Conservation (phyloP, 2,113 vertebrate species). For the Osmerus eperlanus region DNA sequence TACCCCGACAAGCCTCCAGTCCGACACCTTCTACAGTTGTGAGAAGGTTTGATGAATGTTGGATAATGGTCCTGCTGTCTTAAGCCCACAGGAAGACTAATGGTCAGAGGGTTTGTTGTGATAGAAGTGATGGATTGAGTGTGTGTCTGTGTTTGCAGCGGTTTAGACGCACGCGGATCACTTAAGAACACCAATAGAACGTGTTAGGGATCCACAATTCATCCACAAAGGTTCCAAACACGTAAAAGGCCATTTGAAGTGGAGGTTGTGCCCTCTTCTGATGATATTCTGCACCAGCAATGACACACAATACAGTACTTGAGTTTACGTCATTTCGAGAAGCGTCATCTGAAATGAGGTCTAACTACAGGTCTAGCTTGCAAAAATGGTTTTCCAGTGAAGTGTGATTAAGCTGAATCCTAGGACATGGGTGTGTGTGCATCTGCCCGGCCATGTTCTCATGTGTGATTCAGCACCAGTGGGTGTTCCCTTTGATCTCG, state of each 20-base stretch:
- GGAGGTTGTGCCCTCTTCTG: not conserved
- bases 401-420: not conserved
- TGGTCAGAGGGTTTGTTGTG: not conserved
- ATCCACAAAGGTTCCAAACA: conserved; percentile 8
- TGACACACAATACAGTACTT: too few species aligned
- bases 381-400: not conserved
- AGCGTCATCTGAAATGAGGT: too few species aligned
- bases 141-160: not conserved
- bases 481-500: conserved; percentile 29
- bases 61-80: not conserved
- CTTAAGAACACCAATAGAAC: not conserved
- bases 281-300: too few species aligned
- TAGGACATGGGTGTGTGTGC: not conserved
- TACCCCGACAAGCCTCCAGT: not conserved
- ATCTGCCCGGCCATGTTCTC: conserved; percentile 8
- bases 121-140: not conserved
- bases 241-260: not conserved
- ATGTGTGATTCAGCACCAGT: conserved; percentile 9
- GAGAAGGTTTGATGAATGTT: not conserved
- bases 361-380: not conserved
- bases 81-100: not conserved
- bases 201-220: not conserved
- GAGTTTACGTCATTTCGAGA: too few species aligned
- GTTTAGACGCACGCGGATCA: not conserved
- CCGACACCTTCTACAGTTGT: not conserved